phyloP scores from a whole-genome alignment of 2,888 invertebrate species.

The Tetanocera ferruginea region DNA sequence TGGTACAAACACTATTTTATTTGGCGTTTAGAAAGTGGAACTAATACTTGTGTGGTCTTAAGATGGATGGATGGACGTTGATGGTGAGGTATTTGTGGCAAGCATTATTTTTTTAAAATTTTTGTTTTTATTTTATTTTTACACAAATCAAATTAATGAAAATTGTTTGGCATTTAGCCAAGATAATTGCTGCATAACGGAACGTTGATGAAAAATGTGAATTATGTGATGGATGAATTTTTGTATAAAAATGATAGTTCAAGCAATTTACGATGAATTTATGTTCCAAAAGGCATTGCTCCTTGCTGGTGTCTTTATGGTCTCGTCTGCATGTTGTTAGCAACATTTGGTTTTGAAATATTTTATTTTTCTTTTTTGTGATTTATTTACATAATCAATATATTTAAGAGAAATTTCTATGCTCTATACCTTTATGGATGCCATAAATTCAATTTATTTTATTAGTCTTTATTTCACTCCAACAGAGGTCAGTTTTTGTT shows the following conservation, averaged over 20 bases:
- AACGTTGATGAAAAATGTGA: no score
- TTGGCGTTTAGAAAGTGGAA: constrained; percentile 38
- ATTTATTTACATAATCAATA: neutral
- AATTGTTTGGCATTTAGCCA: neutral
- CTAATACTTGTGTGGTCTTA: constrained; percentile 34
- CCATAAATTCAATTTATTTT: neutral
- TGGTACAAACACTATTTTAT: neutral
- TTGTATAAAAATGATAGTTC: no score
- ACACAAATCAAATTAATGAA: no score
- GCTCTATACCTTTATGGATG: neutral
- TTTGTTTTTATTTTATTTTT: no score
- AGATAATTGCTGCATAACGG: neutral
- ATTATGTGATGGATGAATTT: no score
- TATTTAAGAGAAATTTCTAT: neutral
- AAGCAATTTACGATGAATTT: neutral
- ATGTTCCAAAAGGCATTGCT: neutral
- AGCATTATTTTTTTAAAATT: no score
- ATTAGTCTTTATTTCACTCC: neutral
- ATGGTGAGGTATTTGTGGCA: neutral
- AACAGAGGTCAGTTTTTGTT: neutral
- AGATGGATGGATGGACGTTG: neutral
- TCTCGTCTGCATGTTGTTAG: no score
- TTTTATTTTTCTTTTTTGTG: neutral
- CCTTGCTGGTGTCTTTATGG: no score
- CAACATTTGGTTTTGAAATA: no score